Evolutionary conservation across 2,113 vertebrate genomes (phyloP), one percentile per base, ranked within the genome.

Genomic region (Mixornis gularis): DNA sequence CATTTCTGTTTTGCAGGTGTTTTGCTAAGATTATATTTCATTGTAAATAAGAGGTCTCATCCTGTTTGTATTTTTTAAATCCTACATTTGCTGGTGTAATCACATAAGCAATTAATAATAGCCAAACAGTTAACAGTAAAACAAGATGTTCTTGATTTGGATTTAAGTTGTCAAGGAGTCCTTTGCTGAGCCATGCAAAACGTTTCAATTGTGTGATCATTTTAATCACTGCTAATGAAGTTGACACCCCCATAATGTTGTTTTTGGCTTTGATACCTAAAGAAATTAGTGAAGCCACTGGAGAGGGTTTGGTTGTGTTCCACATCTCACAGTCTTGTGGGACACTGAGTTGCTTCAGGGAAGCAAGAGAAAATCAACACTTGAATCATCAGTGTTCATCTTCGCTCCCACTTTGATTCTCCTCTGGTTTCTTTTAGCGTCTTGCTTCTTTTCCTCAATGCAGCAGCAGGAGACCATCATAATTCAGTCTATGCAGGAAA

Each of bases 221-320:
- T 82, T 92, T 93, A 94, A 71, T 92, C 79, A 92, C 90, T 14
- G 6, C 72, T 96, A 88, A 94, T 83, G 58, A 89, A 60, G 68
- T 5, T 79, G 87, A 62, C 74, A 82, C 63, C 69, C 84, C 93
- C 89, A 53, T 82, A 53, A 44, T 80, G 63, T 66, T 86, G 73
- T 25, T 95, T 89, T 95, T 95, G 86, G 86, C 84, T 76, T 92
- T 81, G 90, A 68, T 80, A 95, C 86, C 90, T 95, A 87, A 68
- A 92, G 55, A 72, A 90, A 51, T 80, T 86, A 68, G 41, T 82
- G 85, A 82, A 85, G 73, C 1, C 7, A 41, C 85, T 89, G 71
- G 59, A 30, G 36, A 94, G 68, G 59, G 53, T 79, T 96, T 96
- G 92, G 76, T 89, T 66, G 59, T 63, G 74, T 89, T 91, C 74